Evolutionary conservation across 2,888 invertebrate genomes (phyloP), one percentile per base, ranked within the genome.

Genomic region (Diogma glabrata): DNA sequence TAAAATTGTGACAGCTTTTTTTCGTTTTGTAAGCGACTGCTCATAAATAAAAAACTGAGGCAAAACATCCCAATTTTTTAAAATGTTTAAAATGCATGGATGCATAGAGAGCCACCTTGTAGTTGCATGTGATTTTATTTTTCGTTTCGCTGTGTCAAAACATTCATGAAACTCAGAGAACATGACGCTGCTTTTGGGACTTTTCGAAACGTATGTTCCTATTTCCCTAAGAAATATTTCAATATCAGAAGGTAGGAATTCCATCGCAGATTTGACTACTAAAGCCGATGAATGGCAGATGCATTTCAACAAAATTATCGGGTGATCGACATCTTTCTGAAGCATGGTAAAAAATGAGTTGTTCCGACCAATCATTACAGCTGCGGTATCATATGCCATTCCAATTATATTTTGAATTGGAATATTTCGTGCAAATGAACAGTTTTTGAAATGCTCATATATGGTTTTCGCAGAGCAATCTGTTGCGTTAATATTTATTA

Each of bases 301-400:
- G 38, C 2, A 38, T 38, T 38, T 38, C 16, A 16, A 38, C 10
- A 38, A 38, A 16, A 38, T 16, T 16, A 38, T 16, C 2, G 38
- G 16, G 38, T 38, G 38, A 38, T 38, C 38, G 9, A 38, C 38
- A 7, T 38, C 38, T 2, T 38, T 38, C 38, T 38, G 9, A 38
- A 38, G 38, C 38, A 38, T 38, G 16, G 38, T 16, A 38, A 33
- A 33, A 33, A 33, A 33, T n/a, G n/a, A n/a, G n/a, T n/a, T n/a
- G n/a, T n/a, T n/a, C n/a, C n/a, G 33, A 10, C 33, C 10, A 33
- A 33, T 33, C 33, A 33, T 33, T 33, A 33, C 33, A 33, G 33
- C 33, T 14, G 33, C 33, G 16, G n/a, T n/a, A n/a, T 10, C 3
- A 5, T n/a, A 33, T 12, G n/a, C n/a, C n/a, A n/a, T n/a, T n/a